Conservation (phyloP, 2,888 invertebrate species). For the Troglohyphantes excavatus region DNA sequence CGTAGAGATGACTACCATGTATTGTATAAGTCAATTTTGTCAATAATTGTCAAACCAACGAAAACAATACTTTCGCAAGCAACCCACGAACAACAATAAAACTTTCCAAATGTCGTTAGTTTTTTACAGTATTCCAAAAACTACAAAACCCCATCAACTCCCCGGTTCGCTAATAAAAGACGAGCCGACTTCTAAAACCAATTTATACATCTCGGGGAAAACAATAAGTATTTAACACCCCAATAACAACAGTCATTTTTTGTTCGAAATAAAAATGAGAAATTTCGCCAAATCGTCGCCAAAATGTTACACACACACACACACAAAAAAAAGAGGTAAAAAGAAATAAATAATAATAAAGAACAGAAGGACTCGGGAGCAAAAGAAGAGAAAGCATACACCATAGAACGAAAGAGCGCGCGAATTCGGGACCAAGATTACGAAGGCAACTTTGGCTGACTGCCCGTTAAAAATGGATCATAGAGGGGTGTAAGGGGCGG, state of each 20-base stretch:
- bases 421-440: conserved; percentile 65
- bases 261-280: conserved; percentile 29
- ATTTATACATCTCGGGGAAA: conserved; percentile 51
- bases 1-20: too few relatives aligned
- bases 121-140: too few relatives aligned
- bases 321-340: neutral
- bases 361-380: neutral
- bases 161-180: conserved; percentile 18
- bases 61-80: too few relatives aligned
- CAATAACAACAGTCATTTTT: conserved; percentile 40
- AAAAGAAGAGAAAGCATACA: conserved; percentile 46
- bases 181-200: conserved; percentile 44
- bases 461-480: conserved; percentile 78
- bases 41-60: too few relatives aligned
- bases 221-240: conserved; percentile 67
- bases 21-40: too few relatives aligned
- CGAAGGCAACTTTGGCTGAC: conserved; percentile 68
- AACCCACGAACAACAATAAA: too few relatives aligned
- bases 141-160: too few relatives aligned
- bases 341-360: conserved; percentile 15
- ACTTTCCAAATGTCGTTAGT: too few relatives aligned
- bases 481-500: conserved; percentile 26
- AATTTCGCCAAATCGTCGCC: conserved; percentile 77
- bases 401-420: conserved; percentile 41
- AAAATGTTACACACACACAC: conserved; percentile 19